Evolutionary conservation across 2,888 invertebrate genomes (phyloP).

Genomic region (Lasioglossum pauxillum): DNA sequence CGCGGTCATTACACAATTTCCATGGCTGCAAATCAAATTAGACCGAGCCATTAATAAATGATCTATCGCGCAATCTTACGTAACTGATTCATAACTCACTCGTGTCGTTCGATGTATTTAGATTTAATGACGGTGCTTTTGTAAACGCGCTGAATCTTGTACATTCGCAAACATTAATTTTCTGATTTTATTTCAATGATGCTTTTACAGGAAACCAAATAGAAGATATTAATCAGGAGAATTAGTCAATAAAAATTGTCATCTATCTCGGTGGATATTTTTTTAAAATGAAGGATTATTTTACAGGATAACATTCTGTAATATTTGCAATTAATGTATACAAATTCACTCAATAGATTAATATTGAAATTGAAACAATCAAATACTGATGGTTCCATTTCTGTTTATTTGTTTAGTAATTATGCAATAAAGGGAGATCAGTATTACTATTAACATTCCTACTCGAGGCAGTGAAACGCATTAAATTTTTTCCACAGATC

Average conservation of each 20-base stretch:
- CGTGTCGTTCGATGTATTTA: not conserved
- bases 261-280: not conserved
- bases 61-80: slow-evolving; percentile 28
- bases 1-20: slow-evolving; percentile 20
- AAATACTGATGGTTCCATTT: not conserved
- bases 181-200: not conserved
- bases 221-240: not conserved
- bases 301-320: not conserved
- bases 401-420: not conserved
- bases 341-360: not conserved
- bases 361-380: not conserved
- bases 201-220: not conserved
- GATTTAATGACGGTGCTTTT: not conserved
- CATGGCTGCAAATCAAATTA: slow-evolving; percentile 24
- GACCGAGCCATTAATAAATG: slow-evolving; percentile 41
- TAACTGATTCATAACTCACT: slow-evolving; percentile 28
- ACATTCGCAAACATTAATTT: not conserved
- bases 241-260: not conserved
- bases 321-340: not conserved
- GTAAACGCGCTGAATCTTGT: not conserved
- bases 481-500: not conserved
- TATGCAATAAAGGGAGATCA: not conserved
- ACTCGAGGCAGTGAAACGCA: not conserved
- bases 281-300: not conserved
- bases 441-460: not conserved